phyloP scores from a whole-genome alignment of 2,113 vertebrate genomes.

The Tenebrosternarchus preto region DNA sequence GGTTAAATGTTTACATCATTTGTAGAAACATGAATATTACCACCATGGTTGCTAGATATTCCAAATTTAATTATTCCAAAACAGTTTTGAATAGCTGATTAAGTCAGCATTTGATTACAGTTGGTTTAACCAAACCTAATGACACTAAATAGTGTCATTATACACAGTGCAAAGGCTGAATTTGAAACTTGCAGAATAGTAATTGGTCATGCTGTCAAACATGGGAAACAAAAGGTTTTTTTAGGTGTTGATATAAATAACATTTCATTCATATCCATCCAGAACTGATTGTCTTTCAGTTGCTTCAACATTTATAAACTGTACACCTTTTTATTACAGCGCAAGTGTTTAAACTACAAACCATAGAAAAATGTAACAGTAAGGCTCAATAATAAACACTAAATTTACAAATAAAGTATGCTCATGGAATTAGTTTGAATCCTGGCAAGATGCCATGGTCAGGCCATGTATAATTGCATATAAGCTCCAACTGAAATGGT shows the following conservation, averaged over 20 bases:
- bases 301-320: slow-evolving; percentile 23
- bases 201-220: neutral
- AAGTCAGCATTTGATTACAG: slow-evolving; percentile 3
- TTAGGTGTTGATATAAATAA: neutral
- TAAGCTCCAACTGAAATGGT: slow-evolving; percentile 6
- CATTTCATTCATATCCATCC: neutral
- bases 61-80: neutral
- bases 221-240: neutral
- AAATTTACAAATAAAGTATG: slow-evolving; percentile 34
- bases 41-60: too few species aligned
- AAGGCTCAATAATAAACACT: slow-evolving; percentile 45
- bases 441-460: slow-evolving; percentile 7
- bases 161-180: neutral
- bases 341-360: slow-evolving; percentile 39
- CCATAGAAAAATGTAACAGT: slow-evolving; percentile 44
- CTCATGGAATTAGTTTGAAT: neutral
- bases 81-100: neutral
- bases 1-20: too few species aligned
- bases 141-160: neutral
- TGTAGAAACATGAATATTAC: too few species aligned
- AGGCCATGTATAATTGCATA: neutral
- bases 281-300: slow-evolving; percentile 51
- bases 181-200: slow-evolving; percentile 1
- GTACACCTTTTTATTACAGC: slow-evolving; percentile 57
- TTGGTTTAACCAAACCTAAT: neutral